These are phyloP conservation scores for Pinctada fucata DNA, from an alignment of 2,888 invertebrate species.

Conservation along the genomic window DNA sequence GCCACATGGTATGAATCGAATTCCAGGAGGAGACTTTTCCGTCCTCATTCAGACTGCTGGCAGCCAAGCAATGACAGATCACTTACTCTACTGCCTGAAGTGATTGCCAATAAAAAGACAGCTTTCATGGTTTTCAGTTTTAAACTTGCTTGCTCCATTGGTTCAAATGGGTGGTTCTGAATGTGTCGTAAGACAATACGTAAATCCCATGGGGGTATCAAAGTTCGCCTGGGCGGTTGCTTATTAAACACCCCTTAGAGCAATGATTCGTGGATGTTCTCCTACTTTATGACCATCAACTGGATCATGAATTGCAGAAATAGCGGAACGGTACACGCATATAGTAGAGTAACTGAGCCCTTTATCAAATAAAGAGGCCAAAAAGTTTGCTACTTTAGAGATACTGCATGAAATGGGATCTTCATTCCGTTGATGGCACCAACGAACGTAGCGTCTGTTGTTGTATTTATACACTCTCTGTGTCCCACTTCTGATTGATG, in stretches of 20 bases:
- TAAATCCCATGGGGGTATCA: neutral
- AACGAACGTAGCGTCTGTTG: too few relatives aligned
- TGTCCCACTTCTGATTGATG: too few relatives aligned
- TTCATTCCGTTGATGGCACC: too few relatives aligned
- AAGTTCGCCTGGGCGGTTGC: neutral
- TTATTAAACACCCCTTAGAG: neutral
- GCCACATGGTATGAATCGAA: neutral
- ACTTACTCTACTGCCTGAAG: neutral
- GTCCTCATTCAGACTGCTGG: neutral
- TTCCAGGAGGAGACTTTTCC: neutral
- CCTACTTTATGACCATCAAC: neutral
- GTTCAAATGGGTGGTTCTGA: neutral
- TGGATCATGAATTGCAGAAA: slow-evolving; percentile 2
- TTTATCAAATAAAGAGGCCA: too few relatives aligned
- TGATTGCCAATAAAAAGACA: neutral
- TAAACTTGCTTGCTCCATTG: neutral
- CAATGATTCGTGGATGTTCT: neutral
- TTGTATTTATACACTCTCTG: too few relatives aligned
- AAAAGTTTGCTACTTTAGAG: too few relatives aligned
- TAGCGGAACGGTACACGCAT: neutral
- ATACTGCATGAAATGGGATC: too few relatives aligned
- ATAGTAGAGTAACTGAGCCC: neutral
- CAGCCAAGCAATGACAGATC: neutral
- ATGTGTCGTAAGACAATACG: neutral
- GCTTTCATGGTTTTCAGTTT: neutral